These are phyloP conservation scores for Diachasmimorpha longicaudata DNA, from an alignment of 1,140 invertebrate species.

Conservation along the genomic window DNA sequence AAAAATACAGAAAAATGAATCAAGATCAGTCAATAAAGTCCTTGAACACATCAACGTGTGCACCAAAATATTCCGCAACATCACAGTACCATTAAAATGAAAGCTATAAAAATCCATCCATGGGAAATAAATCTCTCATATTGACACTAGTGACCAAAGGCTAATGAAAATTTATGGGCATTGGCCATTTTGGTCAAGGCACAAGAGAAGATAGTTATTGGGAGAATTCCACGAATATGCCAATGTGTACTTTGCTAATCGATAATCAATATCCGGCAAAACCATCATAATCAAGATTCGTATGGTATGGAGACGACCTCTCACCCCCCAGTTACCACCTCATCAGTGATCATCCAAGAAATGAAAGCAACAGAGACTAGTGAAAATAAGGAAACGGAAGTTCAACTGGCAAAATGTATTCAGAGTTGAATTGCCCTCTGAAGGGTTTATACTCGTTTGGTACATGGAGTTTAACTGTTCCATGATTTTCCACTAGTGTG, in stretches of 20 bases:
- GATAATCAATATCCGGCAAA: conserved; percentile 26
- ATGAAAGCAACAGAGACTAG: neutral
- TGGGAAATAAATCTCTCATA: neutral
- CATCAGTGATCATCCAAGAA: neutral
- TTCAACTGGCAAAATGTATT: neutral
- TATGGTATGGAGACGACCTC: neutral
- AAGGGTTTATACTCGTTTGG: neutral
- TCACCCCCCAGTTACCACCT: neutral
- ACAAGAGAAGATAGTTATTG: conserved; percentile 22
- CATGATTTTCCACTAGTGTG: neutral
- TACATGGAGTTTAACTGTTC: neutral
- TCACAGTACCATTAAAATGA: too few relatives aligned
- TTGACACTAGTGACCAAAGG: neutral
- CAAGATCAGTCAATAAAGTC: too few relatives aligned
- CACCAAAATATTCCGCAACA: too few relatives aligned
- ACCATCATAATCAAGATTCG: conserved; percentile 26
- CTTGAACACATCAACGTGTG: too few relatives aligned
- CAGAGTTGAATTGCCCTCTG: neutral
- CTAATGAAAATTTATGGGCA: conserved; percentile 15
- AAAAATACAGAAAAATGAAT: too few relatives aligned
- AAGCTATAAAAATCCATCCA: neutral
- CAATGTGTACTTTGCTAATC: conserved; percentile 24
- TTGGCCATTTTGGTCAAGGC: conserved; percentile 11
- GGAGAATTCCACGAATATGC: conserved; percentile 19
- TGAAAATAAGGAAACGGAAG: neutral